phyloP scores from a whole-genome alignment of 2,797 vertebrate genomes.

The Dermochelys coriacea region DNA sequence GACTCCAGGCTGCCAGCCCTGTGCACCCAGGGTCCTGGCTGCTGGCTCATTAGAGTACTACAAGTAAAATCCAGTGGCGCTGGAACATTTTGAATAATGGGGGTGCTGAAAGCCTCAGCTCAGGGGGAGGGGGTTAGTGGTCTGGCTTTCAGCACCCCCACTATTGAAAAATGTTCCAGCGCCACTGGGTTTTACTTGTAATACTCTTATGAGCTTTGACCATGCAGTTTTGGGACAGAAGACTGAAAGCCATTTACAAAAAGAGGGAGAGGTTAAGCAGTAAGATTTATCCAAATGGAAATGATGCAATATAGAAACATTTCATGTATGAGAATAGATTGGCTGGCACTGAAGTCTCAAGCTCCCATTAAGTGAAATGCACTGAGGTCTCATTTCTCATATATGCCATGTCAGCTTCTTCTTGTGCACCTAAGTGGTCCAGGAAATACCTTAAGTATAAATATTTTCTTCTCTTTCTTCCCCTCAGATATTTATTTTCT shows the following conservation, averaged over 20 bases:
- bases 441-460: slow-evolving; percentile 8
- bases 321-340: background rate
- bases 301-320: background rate
- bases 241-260: slow-evolving; percentile 1
- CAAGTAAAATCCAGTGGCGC: no score
- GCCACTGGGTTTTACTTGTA: background rate
- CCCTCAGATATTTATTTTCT: background rate
- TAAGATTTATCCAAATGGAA: background rate
- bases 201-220: background rate
- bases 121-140: no score
- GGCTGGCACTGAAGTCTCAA: background rate
- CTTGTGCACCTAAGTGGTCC: background rate
- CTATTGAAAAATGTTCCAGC: no score
- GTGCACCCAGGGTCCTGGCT: no score
- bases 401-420: background rate
- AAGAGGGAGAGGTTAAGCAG: background rate
- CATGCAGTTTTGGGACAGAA: background rate
- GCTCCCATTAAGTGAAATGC: background rate
- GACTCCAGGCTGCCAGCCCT: no score
- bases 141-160: no score
- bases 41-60: no score
- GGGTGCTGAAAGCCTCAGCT: no score
- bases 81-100: no score
- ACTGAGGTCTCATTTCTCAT: background rate
- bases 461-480: background rate